Percentiles rank a stretch among this genome's conserved stretches.
Evolutionary conservation across 1,140 invertebrate genomes (phyloP).

Genomic region (Metopolophium dirhodum): DNA sequence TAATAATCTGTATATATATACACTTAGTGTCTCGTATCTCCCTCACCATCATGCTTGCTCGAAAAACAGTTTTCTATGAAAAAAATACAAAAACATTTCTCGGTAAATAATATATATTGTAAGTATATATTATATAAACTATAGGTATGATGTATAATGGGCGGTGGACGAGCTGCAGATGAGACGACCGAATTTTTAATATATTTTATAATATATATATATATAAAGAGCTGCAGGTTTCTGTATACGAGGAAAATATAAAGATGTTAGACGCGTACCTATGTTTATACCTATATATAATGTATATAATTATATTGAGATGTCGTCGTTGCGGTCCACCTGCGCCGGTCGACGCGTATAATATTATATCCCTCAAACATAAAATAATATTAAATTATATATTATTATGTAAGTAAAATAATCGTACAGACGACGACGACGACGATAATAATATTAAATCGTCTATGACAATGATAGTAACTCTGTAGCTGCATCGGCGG

Average conservation of each 20-base stretch:
- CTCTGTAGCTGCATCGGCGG: background rate
- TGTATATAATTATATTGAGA: background rate
- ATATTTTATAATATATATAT: background rate
- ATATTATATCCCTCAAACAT: background rate
- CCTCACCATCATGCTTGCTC: background rate
- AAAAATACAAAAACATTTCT: conserved; percentile 13
- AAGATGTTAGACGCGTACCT: conserved; percentile 18
- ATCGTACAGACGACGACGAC: background rate
- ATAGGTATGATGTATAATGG: background rate
- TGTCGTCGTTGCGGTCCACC: conserved; percentile 8
- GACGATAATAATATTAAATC: background rate
- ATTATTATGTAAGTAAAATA: background rate
- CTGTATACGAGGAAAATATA: background rate
- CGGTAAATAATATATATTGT: background rate
- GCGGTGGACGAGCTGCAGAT: background rate
- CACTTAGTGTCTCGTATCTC: background rate
- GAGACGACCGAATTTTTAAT: background rate
- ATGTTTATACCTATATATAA: background rate
- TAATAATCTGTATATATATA: background rate
- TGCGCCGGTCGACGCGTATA: too few species aligned
- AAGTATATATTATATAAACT: background rate
- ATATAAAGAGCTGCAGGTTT: background rate
- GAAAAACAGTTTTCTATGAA: conserved; percentile 10
- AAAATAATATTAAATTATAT: background rate
- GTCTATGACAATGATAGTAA: background rate